Percentiles rank a stretch among this genome's conserved stretches.
These are phyloP conservation scores for Hiodon tergisus DNA, from an alignment of 2,113 vertebrate genomes.

Conservation along the genomic window DNA sequence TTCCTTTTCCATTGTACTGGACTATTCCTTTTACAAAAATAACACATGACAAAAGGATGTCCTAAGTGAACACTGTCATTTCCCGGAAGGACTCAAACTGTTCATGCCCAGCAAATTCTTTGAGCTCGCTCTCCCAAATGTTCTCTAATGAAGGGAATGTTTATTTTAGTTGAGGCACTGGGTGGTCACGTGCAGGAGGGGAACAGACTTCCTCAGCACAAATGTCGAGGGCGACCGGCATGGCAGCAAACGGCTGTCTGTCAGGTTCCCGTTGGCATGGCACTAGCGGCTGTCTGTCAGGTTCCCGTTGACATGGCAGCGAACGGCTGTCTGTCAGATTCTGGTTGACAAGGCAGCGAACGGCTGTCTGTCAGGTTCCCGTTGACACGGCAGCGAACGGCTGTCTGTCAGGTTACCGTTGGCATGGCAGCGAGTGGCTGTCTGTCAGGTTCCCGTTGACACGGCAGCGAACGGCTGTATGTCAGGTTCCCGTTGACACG, in stretches of 20 bases:
- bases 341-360: too few species aligned
- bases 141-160: constrained; percentile 46
- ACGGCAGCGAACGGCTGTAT: too few species aligned
- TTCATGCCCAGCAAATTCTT: neutral
- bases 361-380: too few species aligned
- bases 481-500: neutral
- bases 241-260: too few species aligned
- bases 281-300: too few species aligned
- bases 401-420: too few species aligned
- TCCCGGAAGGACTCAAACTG: neutral
- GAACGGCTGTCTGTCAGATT: neutral
- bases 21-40: neutral
- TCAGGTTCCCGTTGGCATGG: too few species aligned
- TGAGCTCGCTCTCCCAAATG: constrained; percentile 42
- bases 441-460: too few species aligned
- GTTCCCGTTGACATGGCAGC: neutral
- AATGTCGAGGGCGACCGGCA: neutral
- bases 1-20: neutral
- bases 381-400: too few species aligned
- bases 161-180: constrained; percentile 27
- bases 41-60: neutral
- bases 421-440: too few species aligned
- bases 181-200: constrained; percentile 19
- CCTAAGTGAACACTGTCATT: neutral
- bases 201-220: constrained; percentile 25